phyloP scores from a whole-genome alignment of 2,888 invertebrate species.

The Drosophila barbarae region DNA sequence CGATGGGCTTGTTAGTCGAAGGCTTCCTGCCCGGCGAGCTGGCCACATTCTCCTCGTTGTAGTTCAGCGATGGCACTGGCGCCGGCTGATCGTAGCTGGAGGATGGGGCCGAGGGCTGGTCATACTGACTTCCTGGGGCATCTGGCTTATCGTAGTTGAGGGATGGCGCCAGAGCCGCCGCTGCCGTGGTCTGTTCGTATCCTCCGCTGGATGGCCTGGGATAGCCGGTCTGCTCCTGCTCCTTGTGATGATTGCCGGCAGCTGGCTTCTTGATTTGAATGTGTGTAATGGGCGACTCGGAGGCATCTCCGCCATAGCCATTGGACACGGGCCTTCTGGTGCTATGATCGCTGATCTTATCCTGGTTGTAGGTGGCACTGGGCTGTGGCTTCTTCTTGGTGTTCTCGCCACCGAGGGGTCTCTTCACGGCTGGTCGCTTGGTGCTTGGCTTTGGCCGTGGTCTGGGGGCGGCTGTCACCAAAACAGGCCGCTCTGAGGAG shows the following conservation, averaged over 20 bases:
- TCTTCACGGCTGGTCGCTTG: slow-evolving; percentile 69
- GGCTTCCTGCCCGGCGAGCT: slow-evolving; percentile 64
- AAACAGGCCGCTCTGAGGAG: slow-evolving; percentile 76
- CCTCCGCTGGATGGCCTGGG: slow-evolving; percentile 11
- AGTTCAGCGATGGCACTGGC: slow-evolving; percentile 41
- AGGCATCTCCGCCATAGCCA: slow-evolving; percentile 35
- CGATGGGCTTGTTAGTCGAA: slow-evolving; percentile 75
- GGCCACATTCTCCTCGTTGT: slow-evolving; percentile 49
- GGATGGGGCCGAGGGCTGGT: slow-evolving; percentile 35
- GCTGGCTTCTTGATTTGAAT: slow-evolving; percentile 59
- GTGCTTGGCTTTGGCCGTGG: slow-evolving; percentile 62
- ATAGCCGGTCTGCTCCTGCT: slow-evolving; percentile 24
- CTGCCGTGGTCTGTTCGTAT: slow-evolving; percentile 14
- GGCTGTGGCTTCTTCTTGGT: slow-evolving; percentile 49
- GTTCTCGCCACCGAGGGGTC: slow-evolving; percentile 40
- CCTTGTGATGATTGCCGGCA: slow-evolving; percentile 36
- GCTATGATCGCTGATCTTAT: slow-evolving; percentile 35
- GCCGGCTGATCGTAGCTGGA: slow-evolving; percentile 38
- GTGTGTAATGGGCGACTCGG: slow-evolving; percentile 54
- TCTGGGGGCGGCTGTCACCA: slow-evolving; percentile 79
- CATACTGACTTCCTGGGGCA: slow-evolving; percentile 32
- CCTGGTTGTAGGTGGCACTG: slow-evolving; percentile 35
- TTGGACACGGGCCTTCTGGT: slow-evolving; percentile 46
- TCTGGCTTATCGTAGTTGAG: slow-evolving; percentile 51
- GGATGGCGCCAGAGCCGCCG: slow-evolving; percentile 25